Base-by-base conservation (phyloP, 2,113 vertebrate species). In the Myiopsitta monachus region DNA sequence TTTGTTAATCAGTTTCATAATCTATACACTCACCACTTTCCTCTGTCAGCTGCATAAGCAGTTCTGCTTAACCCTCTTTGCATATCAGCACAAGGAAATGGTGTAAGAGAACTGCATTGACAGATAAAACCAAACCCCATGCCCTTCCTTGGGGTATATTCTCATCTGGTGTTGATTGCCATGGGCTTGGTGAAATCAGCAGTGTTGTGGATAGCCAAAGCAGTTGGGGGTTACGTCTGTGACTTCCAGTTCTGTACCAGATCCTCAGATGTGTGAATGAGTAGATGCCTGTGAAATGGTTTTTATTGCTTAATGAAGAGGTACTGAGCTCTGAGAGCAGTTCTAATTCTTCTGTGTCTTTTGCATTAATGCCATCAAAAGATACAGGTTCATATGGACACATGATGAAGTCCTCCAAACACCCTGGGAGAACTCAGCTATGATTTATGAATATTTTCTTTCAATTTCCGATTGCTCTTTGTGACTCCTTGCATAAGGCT, bases 71-170 rank as follows among this genome's bases (percentile, higher is more conserved):
- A 33, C 61, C 30, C 82, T 33, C 36, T 96, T 95, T 96, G 90
- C 93, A 76, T 97, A 95, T 93, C 96, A 75, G 23, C 62, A 31
- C 78, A 87, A 97, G 95, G 96, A 97, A 97, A 92, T 95, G 92
- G 96, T 80, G 18, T 49, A 88, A 91, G 90, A 92, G 69, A 69
- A 27, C 91, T 81, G 61, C 64, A 14, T 2, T 61, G 80, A 78
- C 61, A 96, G 88, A 96, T 88, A 88, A 96, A 94, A 91, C 17
- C 51, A 73, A 51, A 76, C 5, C 41, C 18, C 41, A 18, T 75
- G 30, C 43, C 44, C 64, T 61, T 82, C 39, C 68, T 72, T 31
- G 47, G 38, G 22, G 66, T 41, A 68, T 70, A 62, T 67, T 44
- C 14, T 54, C 67, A 76, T 38, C 46, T 74, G 81, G 22, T 1